phyloP scores from a whole-genome alignment of 2,888 invertebrate genomes.

The Andrena bicolor region DNA sequence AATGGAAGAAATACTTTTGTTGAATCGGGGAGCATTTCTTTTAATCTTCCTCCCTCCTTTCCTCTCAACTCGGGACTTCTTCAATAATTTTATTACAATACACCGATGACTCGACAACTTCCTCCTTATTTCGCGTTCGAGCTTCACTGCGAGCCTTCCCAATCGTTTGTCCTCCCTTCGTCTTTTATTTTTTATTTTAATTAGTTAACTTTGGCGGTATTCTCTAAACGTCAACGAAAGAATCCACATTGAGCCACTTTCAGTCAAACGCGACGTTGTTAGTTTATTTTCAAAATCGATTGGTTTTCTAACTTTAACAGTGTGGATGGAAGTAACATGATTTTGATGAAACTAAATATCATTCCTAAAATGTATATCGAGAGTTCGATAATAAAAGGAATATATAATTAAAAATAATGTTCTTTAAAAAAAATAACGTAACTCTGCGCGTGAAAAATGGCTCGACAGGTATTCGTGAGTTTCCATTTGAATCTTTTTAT shows the following conservation, averaged over 20 bases:
- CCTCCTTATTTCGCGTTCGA: conserved; percentile 6
- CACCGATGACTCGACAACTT: conserved; percentile 50
- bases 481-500: conserved; percentile 25
- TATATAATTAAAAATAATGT: not conserved
- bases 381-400: no score
- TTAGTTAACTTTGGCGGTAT: conserved; percentile 54
- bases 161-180: conserved; percentile 10
- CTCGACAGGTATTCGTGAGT: conserved; percentile 45
- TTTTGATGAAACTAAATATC: no score
- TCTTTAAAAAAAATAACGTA: not conserved
- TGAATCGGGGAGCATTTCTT: conserved; percentile 26
- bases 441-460: conserved; percentile 25
- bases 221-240: conserved; percentile 53
- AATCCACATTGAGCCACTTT: conserved; percentile 33
- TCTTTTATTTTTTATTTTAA: conserved; percentile 2
- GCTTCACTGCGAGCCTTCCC: conserved; percentile 17
- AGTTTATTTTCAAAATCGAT: not conserved
- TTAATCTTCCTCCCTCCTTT: conserved; percentile 18
- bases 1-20: conserved; percentile 32
- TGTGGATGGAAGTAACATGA: not conserved
- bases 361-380: no score
- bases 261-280: not conserved
- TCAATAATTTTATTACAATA: conserved; percentile 42
- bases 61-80: conserved; percentile 8
- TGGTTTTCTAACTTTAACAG: not conserved